Evolutionary conservation across 2,797 vertebrate genomes (phyloP).

Genomic region (Melanogrammus aeglefinus): DNA sequence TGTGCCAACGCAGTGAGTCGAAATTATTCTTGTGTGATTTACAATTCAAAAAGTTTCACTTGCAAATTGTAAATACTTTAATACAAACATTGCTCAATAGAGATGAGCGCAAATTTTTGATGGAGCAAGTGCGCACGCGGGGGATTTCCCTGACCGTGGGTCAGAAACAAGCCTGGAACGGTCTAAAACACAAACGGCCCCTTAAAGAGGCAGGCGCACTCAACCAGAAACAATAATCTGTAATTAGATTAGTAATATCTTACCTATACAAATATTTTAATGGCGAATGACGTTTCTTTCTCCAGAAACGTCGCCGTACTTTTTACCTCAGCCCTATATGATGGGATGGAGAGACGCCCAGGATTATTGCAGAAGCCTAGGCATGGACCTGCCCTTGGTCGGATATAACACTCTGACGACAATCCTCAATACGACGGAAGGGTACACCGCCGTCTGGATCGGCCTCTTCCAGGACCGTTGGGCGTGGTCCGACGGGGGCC

Average conservation of each 20-base stretch:
- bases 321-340: accelerated
- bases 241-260: too few relatives aligned
- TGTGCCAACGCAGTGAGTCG: not conserved
- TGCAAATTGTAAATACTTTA: too few relatives aligned
- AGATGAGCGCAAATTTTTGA: too few relatives aligned
- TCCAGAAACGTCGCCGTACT: not conserved
- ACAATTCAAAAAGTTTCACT: too few relatives aligned
- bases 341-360: conserved; percentile 38
- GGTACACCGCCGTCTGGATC: not conserved
- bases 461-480: conserved; percentile 39
- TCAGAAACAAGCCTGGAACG: too few relatives aligned
- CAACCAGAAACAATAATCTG: too few relatives aligned
- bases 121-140: too few relatives aligned
- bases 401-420: conserved; percentile 19
- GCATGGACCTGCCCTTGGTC: conserved; percentile 37
- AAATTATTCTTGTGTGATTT: not conserved
- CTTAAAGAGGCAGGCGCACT: too few relatives aligned
- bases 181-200: too few relatives aligned
- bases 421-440: not conserved
- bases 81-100: too few relatives aligned
- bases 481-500: conserved; percentile 39
- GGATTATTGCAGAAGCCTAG: conserved; percentile 23
- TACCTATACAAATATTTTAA: not conserved
- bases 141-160: too few relatives aligned
- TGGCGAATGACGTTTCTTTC: not conserved